Percentiles rank a stretch among this genome's conserved stretches.
Conservation (phyloP, 1,140 invertebrate species). For the Bradynema listronoti region DNA sequence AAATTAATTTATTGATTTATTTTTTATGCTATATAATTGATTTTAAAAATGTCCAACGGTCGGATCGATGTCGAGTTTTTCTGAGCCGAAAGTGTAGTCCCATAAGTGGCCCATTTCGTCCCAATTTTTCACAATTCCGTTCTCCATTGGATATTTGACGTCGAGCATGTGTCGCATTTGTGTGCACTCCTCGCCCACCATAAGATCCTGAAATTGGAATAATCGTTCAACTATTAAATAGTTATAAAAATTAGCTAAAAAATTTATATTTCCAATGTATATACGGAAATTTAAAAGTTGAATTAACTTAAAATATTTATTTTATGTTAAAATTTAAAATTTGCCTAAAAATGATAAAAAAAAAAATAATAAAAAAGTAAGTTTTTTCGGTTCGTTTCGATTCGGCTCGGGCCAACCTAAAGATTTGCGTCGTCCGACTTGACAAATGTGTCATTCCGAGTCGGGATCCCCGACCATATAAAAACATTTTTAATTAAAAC, state of each 20-base stretch:
- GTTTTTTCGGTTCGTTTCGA: no score
- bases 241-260: slow-evolving; percentile 8
- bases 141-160: slow-evolving; percentile 99
- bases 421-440: no score
- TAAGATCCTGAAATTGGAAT: slow-evolving; percentile 79
- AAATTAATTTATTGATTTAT: background rate
- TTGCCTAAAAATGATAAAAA: no score
- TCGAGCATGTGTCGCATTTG: slow-evolving; percentile 91
- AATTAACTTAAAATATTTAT: background rate
- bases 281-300: background rate
- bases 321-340: no score
- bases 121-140: slow-evolving; percentile 90
- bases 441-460: no score
- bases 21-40: background rate
- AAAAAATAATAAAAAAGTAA: no score
- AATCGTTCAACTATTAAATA: slow-evolving; percentile 37
- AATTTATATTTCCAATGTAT: slow-evolving; percentile 4
- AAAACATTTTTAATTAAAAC: no score
- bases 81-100: slow-evolving; percentile 96
- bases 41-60: slow-evolving; percentile 57
- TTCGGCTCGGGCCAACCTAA: no score
- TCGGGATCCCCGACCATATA: no score
- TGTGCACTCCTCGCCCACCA: slow-evolving; percentile 98
- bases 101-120: slow-evolving; percentile 98
- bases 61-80: slow-evolving; percentile 92